Evolutionary conservation across 1,140 invertebrate species (phyloP).

Genomic region (Mesaphorura yosii): DNA sequence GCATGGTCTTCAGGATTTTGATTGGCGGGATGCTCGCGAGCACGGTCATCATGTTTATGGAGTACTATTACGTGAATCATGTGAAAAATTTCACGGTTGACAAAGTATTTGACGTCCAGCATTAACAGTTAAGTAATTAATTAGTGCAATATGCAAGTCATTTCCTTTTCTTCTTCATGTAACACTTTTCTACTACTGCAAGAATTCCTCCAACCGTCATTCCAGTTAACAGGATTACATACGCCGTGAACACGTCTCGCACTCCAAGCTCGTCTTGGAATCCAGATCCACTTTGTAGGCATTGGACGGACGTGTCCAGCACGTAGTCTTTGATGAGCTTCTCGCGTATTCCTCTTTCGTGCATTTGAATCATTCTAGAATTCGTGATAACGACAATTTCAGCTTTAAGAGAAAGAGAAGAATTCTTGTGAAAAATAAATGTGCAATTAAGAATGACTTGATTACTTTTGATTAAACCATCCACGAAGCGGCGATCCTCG

Average conservation of each 20-base stretch:
- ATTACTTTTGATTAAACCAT: conserved; percentile 21
- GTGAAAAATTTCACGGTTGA: too few species aligned
- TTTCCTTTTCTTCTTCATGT: too few species aligned
- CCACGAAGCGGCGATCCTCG: conserved; percentile 13
- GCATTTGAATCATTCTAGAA: conserved; percentile 20
- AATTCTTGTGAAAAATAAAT: background rate
- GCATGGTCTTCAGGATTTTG: too few species aligned
- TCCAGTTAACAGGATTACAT: too few species aligned
- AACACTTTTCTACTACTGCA: too few species aligned
- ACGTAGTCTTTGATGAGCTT: conserved; percentile 11
- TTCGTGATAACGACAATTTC: background rate
- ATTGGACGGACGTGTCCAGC: conserved; percentile 9
- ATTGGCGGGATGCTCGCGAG: too few species aligned
- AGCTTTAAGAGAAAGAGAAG: background rate
- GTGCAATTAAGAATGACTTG: background rate
- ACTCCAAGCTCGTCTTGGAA: background rate
- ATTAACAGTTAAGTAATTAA: too few species aligned
- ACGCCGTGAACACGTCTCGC: conserved; percentile 20
- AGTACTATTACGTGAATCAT: too few species aligned
- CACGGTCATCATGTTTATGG: too few species aligned
- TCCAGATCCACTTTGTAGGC: background rate
- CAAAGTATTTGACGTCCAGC: too few species aligned
- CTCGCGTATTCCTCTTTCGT: conserved; percentile 18
- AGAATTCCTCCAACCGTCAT: too few species aligned
- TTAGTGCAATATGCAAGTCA: too few species aligned